Base-by-base conservation (phyloP, 2,113 vertebrate species). In the Columbina picui region DNA sequence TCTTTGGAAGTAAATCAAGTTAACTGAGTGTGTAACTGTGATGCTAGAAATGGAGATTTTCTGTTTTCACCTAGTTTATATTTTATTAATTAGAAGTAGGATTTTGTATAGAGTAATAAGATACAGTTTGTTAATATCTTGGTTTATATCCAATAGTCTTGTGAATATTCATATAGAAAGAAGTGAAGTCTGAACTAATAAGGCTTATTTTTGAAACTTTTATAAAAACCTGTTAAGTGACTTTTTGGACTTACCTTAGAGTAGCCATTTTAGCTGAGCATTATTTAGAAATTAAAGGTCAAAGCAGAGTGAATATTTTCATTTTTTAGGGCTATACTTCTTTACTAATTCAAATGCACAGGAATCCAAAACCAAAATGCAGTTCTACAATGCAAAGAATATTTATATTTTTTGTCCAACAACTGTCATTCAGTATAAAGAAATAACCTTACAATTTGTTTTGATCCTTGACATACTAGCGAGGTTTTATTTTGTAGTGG, bases 261-360 rank as follows among this genome's bases (percentile, higher is more conserved):
- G 75, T 85, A 60, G 69, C 87, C 78, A 89, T 94, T 95, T 93
- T 86, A 90, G 23, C 27, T 52, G 12, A 87, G 26, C 55, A 17
- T 90, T 87, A 70, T 84, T 87, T 89, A 82, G 64, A 68, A 84
- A 93, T 74, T 26, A 55, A 71, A 78, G 57, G 34, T 56, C 29
- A 92, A 83, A 95, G 16, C 43, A 91, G 43, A 64, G 30, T 76
- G 52, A 84, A 73, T 93, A 34, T 19, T 90, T 77, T 36, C 9
- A 59, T 75, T 87, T 84, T 88, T 89, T 50, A 18, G 14, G 56
- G 19, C 38, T 84, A 8, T 49, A 34, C 27, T 84, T 55, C 55
- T 68, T 64, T 85, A 47, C 55, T 88, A 43, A 45, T 71, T 87
- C 34, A 83, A 14, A 53, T 64, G 49, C 36, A 45, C 25, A 70